Evolutionary conservation across 1,140 invertebrate species (phyloP), one percentile per base, ranked within the genome.

Genomic region (Caenorhabditis inopinata): DNA sequence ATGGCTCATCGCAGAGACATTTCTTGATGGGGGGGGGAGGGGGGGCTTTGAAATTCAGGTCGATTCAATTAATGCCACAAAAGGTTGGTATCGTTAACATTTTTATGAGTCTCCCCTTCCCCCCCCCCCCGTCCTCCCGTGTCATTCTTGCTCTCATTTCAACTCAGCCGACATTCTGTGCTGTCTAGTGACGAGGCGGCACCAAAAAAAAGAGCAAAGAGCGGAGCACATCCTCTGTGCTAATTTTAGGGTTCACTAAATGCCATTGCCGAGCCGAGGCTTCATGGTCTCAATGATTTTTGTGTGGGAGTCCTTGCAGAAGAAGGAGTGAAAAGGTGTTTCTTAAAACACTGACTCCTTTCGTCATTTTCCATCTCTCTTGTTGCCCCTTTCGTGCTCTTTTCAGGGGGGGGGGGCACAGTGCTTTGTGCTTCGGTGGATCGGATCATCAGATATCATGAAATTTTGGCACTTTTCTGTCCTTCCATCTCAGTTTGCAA

Each of bases 101-200:
- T 68, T 68, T 68, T 68, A 68, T 68, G 32, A 38, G 58, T 68
- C 58, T 18, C 38, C 32, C n/a, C 32, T 32, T 16, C 12, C 23
- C 16, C 25, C 25, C n/a, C 25, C 12, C 7, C 21, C 38, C 32
- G 35, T 68, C n/a, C 23, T 38, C n/a, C 32, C 38, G 14, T 42
- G 5, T 68, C 38, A 11, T 68, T 42, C n/a, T 38, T 68, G n/a
- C 29, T 68, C 58, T n/a, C 38, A 42, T 14, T 7, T 7, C 38
- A 42, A 42, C 6, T n/a, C n/a, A n/a, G n/a, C n/a, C n/a, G n/a
- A n/a, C n/a, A n/a, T n/a, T n/a, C n/a, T n/a, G n/a, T n/a, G n/a
- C n/a, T n/a, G n/a, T n/a, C n/a, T 62, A 38, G 58, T 68, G 58
- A 68, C 53, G 53, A 62, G 27, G 35, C n/a, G n/a, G n/a, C n/a